A percentile compares a stretch with the other conserved stretches of the same genome.
phyloP scores from a whole-genome alignment of 2,113 vertebrate genomes.

The Strix aluco region DNA sequence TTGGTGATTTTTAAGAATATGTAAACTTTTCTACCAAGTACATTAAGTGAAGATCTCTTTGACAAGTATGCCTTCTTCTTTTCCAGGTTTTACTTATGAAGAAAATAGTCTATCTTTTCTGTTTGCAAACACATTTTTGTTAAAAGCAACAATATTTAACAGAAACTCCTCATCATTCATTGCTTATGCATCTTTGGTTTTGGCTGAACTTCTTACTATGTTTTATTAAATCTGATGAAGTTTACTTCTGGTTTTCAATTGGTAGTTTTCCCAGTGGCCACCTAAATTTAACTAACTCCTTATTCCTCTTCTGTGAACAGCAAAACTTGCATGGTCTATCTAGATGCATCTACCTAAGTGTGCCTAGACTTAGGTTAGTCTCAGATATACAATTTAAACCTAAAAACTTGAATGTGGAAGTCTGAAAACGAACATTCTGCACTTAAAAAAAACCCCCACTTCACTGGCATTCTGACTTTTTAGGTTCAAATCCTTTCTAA shows the following conservation, averaged over 20 bases:
- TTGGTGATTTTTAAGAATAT: not conserved
- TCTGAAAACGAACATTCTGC: not conserved
- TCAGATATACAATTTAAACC: not conserved
- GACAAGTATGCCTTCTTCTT: not conserved
- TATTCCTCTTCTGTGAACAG: not conserved
- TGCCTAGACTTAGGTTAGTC: not conserved
- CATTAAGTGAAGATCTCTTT: not conserved
- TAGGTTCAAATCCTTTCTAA: not conserved
- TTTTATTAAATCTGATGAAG: not conserved
- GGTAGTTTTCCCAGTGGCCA: not conserved
- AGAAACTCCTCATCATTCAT: not conserved
- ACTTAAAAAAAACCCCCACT: not conserved
- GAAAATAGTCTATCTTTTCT: not conserved
- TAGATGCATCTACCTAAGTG: not conserved
- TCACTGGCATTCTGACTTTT: not conserved
- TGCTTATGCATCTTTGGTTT: not conserved
- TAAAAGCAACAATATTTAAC: not conserved
- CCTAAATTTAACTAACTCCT: not conserved
- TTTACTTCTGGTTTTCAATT: not conserved
- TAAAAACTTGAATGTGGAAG: not conserved
- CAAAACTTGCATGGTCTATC: not conserved
- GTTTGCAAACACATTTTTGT: not conserved
- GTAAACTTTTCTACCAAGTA: not conserved
- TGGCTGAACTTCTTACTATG: not conserved
- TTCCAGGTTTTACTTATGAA: not conserved